phyloP scores from a whole-genome alignment of 2,888 invertebrate species.

The Calliopum simillimum region DNA sequence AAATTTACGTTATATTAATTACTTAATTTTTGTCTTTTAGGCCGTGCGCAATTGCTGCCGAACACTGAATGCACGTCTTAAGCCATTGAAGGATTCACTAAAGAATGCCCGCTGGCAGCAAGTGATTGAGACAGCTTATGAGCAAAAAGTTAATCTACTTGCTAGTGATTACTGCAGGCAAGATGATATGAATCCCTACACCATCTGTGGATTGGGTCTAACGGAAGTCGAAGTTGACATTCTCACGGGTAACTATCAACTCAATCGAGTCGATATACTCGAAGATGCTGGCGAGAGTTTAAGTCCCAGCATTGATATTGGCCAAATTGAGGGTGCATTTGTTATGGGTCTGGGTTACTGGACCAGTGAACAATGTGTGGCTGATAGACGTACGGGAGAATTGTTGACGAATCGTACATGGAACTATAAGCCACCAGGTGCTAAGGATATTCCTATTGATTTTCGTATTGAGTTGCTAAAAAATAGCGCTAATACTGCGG shows the following conservation, averaged over 20 bases:
- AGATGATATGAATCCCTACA: slow-evolving; percentile 71
- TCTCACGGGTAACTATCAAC: slow-evolving; percentile 79
- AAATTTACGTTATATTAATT: no score
- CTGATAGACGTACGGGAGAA: slow-evolving; percentile 74
- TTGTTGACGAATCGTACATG: slow-evolving; percentile 82
- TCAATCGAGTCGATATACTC: slow-evolving; percentile 76
- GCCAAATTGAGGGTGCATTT: slow-evolving; percentile 84
- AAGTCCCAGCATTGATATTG: slow-evolving; percentile 79
- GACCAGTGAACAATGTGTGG: slow-evolving; percentile 78
- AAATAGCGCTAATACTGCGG: slow-evolving; percentile 74
- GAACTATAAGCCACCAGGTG: slow-evolving; percentile 83
- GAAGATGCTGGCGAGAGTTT: slow-evolving; percentile 81
- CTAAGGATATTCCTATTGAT: slow-evolving; percentile 82
- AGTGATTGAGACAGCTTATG: slow-evolving; percentile 70
- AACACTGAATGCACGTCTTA: slow-evolving; percentile 71
- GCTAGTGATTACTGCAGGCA: slow-evolving; percentile 72
- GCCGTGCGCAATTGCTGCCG: slow-evolving; percentile 75
- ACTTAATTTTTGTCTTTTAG: slow-evolving; percentile 55
- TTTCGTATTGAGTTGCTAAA: slow-evolving; percentile 78
- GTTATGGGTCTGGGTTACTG: slow-evolving; percentile 83
- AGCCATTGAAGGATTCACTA: slow-evolving; percentile 71
- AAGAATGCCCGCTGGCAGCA: slow-evolving; percentile 71
- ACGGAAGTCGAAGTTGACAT: slow-evolving; percentile 83
- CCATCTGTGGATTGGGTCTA: slow-evolving; percentile 74
- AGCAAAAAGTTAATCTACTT: slow-evolving; percentile 72